phyloP scores from a whole-genome alignment of 1,140 invertebrate genomes.

The Homarus americanus region DNA sequence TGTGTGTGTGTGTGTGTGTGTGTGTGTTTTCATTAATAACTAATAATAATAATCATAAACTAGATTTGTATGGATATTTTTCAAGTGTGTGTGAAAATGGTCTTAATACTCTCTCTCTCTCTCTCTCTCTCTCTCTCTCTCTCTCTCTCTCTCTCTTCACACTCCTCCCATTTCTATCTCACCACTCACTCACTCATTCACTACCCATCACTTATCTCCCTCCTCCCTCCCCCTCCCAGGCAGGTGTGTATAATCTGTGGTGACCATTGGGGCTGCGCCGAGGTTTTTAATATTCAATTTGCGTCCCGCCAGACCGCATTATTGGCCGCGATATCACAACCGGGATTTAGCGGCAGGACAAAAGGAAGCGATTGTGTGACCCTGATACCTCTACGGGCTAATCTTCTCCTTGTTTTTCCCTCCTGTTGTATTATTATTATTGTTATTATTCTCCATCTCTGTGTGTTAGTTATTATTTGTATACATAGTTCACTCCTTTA shows the following conservation, averaged over 20 bases:
- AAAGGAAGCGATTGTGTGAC: conserved; percentile 32
- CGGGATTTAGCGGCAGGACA: conserved; percentile 38
- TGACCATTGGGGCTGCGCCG: conserved; percentile 2
- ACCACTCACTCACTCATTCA: not conserved
- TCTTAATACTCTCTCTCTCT: conserved; percentile 10
- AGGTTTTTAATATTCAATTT: conserved; percentile 68
- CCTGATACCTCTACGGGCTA: not conserved
- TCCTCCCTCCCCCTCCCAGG: conserved; percentile 6
- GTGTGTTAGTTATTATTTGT: too few species aligned
- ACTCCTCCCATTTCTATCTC: conserved; percentile 25
- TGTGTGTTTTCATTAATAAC: too few species aligned
- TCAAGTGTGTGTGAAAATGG: too few species aligned
- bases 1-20: too few species aligned
- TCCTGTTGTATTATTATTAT: too few species aligned
- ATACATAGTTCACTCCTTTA: too few species aligned
- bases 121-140: not conserved
- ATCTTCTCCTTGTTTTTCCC: not conserved
- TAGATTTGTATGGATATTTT: too few species aligned
- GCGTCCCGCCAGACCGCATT: conserved; percentile 33
- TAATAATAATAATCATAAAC: too few species aligned
- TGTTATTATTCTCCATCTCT: too few species aligned
- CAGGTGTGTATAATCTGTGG: conserved; percentile 58
- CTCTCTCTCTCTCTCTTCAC: conserved; percentile 29
- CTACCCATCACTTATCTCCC: not conserved
- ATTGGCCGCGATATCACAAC: conserved; percentile 50